These are phyloP conservation scores for Nephotettix cincticeps DNA, from an alignment of 1,140 invertebrate genomes.

Conservation along the genomic window DNA sequence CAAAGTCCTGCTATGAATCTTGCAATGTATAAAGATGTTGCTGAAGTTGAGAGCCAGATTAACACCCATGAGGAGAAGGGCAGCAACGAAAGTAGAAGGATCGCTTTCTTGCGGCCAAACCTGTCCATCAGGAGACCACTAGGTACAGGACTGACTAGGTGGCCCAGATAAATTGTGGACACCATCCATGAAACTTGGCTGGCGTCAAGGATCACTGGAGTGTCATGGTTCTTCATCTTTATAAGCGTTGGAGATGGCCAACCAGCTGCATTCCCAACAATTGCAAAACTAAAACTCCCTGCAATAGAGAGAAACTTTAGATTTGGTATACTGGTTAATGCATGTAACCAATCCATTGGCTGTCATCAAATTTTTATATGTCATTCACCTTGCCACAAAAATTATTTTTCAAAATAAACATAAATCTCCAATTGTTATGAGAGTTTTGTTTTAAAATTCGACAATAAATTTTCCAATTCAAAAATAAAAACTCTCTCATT, in stretches of 20 bases:
- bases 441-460: too few relatives aligned
- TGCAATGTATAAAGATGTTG: slow-evolving; percentile 23
- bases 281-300: slow-evolving; percentile 10
- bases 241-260: slow-evolving; percentile 72
- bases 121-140: slow-evolving; percentile 62
- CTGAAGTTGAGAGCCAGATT: slow-evolving; percentile 44
- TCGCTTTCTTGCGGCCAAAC: slow-evolving; percentile 66
- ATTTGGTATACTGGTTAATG: too few relatives aligned
- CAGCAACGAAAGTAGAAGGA: slow-evolving; percentile 63
- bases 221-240: slow-evolving; percentile 49
- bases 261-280: slow-evolving; percentile 50
- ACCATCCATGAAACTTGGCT: slow-evolving; percentile 36
- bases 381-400: too few relatives aligned
- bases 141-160: slow-evolving; percentile 30
- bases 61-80: slow-evolving; percentile 53
- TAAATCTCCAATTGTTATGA: too few relatives aligned
- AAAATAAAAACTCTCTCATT: too few relatives aligned
- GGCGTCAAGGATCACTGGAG: background rate
- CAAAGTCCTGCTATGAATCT: slow-evolving; percentile 46
- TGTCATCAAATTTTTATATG: too few relatives aligned
- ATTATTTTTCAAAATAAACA: too few relatives aligned
- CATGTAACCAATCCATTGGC: too few relatives aligned
- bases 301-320: too few relatives aligned
- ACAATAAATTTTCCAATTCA: too few relatives aligned
- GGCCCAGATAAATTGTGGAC: slow-evolving; percentile 34